Evolutionary conservation across 53 echinoderm and acorn worm genomes (phyloP).

Genomic region (Mesocentrotus franciscanus): DNA sequence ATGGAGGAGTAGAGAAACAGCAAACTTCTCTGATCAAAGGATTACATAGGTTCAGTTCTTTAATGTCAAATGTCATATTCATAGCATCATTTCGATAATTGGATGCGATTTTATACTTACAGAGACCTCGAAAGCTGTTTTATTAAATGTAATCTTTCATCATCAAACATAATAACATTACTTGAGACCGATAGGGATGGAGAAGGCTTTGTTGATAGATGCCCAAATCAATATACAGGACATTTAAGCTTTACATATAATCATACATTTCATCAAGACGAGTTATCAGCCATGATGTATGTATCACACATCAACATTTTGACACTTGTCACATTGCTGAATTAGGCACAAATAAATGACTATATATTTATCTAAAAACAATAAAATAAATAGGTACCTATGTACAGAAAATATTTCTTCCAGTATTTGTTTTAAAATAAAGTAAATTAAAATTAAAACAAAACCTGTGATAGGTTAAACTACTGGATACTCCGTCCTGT

Average conservation of each 20-base stretch:
- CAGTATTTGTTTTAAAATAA: not conserved
- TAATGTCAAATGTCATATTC: not conserved
- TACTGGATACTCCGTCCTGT: not conserved
- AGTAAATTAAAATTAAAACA: not conserved
- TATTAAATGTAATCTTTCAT: not conserved
- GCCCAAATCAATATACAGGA: not conserved
- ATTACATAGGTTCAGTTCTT: not conserved
- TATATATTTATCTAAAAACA: not conserved
- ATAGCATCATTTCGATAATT: not conserved
- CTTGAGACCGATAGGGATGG: not conserved
- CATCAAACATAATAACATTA: not conserved
- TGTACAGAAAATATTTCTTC: slow-evolving; percentile 54
- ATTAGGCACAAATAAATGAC: slow-evolving; percentile 50
- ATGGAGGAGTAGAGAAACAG: not conserved
- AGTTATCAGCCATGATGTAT: not conserved
- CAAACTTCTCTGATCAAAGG: not conserved
- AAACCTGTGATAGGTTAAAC: too few species aligned
- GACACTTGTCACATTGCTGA: not conserved
- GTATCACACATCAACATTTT: not conserved
- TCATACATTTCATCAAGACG: not conserved
- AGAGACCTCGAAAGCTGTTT: not conserved
- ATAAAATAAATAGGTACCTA: slow-evolving; percentile 59
- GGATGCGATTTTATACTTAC: not conserved
- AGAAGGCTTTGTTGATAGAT: not conserved
- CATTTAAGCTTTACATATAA: not conserved